Evolutionary conservation across 2,888 invertebrate species (phyloP), one percentile per base, ranked within the genome.

Genomic region (Cosmorhoe ocellata): DNA sequence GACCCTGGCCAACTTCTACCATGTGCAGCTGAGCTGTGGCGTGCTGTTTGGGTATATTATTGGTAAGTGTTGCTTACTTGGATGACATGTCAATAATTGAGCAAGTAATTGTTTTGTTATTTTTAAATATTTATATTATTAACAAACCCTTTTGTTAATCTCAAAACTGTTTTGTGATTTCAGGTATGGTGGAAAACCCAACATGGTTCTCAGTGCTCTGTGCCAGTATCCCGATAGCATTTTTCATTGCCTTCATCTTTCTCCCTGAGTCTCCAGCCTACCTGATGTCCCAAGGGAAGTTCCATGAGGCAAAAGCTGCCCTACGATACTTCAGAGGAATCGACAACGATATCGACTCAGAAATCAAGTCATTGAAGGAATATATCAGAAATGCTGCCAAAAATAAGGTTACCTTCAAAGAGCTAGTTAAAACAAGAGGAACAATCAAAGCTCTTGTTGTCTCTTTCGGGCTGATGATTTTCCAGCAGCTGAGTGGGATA

Each of bases 201-300:
- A 72, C 82, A 0, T 85, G 88, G 84, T 62, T 88, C 1, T 84
- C 86, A 12, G 67, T 90, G 1, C 75, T 91, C 3, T 83, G 82
- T 36, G 83, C 88, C 1, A 79, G 76, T 36, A 71, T 90, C 38
- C 90, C 91, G 0, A 73, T 85, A 2, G 76, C 81, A 1, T 91
- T 84, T 64, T 91, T 91, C 67, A 60, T 88, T 0, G 86, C 83
- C 0, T 91, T 93, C 70, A 88, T 92, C n/a, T 91, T 93, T 55
- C 88, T 95, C 51, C 95, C 95, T 0, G 95, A 96, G 75, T 94
- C 94, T 0, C 95, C 95, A 0, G 88, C 92, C 2, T 93, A 92
- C 71, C 77, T 93, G 26, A 79, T 91, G 69, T 87, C 91, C 6
- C 91, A 91, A 63, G 91, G 91, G 3, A 90, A 91, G 62, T 76